Conservation (phyloP, 2,797 vertebrate species). For the Molossus molossus region DNA sequence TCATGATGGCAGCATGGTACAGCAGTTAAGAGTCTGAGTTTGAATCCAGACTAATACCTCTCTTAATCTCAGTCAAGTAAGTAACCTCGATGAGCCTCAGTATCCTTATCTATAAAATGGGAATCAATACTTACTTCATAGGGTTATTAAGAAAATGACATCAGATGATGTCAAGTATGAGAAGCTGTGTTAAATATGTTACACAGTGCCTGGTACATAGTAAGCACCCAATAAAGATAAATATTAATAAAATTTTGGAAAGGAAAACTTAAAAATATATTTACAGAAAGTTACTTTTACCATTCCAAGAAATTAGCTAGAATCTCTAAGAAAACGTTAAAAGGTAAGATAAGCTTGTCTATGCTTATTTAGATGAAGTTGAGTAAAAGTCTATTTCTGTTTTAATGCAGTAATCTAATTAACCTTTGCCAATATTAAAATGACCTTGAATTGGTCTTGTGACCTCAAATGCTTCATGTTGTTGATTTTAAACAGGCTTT, state of each 20-base stretch:
- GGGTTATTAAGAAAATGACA: neutral
- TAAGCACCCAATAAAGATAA: slow-evolving; percentile 10
- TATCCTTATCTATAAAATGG: neutral
- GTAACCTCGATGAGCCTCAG: neutral
- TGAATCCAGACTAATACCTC: neutral
- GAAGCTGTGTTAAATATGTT: neutral
- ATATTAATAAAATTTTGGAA: neutral
- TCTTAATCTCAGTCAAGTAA: neutral
- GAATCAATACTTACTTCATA: neutral
- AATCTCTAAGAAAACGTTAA: slow-evolving; percentile 68
- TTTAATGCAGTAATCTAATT: slow-evolving; percentile 94
- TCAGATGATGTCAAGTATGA: neutral
- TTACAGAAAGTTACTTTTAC: slow-evolving; percentile 2
- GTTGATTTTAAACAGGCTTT: slow-evolving; percentile 92
- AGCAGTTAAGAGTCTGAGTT: neutral
- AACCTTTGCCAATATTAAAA: slow-evolving; percentile 92
- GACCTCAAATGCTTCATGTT: slow-evolving; percentile 92
- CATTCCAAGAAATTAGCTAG: slow-evolving; percentile 50
- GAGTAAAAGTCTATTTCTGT: slow-evolving; percentile 89
- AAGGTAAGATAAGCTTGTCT: slow-evolving; percentile 81
- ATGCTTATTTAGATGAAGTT: slow-evolving; percentile 87
- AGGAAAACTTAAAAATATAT: neutral
- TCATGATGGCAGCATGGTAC: neutral
- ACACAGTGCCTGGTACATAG: neutral
- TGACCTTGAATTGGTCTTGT: slow-evolving; percentile 91